phyloP scores from a whole-genome alignment of 2,797 vertebrate species.

The Dendrocincla fuliginosa region DNA sequence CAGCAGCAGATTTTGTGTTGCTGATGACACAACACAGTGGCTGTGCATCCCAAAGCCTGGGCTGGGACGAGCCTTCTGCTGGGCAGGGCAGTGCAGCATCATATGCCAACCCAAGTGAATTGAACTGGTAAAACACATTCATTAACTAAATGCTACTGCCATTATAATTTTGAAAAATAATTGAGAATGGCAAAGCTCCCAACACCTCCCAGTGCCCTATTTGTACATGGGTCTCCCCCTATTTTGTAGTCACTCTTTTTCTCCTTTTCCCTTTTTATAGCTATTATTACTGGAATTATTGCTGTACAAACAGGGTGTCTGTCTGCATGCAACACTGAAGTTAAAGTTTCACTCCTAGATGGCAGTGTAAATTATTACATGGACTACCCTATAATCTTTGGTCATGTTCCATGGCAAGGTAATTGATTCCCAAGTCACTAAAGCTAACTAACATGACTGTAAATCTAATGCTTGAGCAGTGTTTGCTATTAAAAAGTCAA shows the following conservation, averaged over 20 bases:
- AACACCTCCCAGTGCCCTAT: background rate
- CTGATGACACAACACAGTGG: background rate
- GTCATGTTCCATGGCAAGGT: constrained; percentile 31
- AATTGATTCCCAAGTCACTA: constrained; percentile 66
- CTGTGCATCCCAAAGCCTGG: background rate
- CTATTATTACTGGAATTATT: constrained; percentile 28
- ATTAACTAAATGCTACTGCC: background rate
- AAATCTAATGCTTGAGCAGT: constrained; percentile 48
- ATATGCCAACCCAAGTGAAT: background rate
- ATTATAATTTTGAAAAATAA: background rate
- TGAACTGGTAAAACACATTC: background rate
- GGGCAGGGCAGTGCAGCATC: background rate
- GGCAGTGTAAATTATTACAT: constrained; percentile 41
- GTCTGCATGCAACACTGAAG: background rate
- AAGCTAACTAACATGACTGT: constrained; percentile 49
- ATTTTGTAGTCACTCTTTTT: background rate
- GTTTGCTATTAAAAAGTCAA: constrained; percentile 61
- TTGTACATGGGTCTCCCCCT: background rate
- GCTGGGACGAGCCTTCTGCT: background rate
- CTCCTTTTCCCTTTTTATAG: background rate
- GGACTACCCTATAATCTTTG: constrained; percentile 56
- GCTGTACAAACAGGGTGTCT: background rate
- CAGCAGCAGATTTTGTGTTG: background rate
- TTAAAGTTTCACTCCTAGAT: constrained; percentile 21
- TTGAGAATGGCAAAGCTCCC: background rate